phyloP scores from a whole-genome alignment of 1,140 invertebrate genomes.

The Bombus sylvicola region DNA sequence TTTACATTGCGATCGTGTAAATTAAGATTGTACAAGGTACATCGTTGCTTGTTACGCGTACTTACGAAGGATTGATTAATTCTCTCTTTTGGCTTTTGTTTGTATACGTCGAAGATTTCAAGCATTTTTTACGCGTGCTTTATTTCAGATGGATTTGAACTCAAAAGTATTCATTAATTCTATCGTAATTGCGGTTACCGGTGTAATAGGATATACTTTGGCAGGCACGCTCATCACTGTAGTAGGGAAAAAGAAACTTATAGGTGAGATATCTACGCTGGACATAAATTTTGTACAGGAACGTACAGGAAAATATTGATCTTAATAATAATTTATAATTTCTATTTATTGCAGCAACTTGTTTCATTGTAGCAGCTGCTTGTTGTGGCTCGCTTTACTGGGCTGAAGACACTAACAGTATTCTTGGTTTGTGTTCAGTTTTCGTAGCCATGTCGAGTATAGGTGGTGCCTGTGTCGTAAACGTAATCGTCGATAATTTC shows the following conservation, averaged over 20 bases:
- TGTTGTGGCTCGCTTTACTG: constrained; percentile 76
- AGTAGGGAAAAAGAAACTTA: constrained; percentile 76
- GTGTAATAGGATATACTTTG: constrained; percentile 77
- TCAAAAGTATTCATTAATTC: constrained; percentile 79
- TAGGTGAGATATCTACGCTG: constrained; percentile 65
- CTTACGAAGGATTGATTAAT: not conserved
- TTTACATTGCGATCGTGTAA: not conserved
- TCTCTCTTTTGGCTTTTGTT: too few species aligned
- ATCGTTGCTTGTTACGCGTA: not conserved
- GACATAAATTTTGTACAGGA: not conserved
- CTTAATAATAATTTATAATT: not conserved
- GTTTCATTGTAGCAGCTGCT: constrained; percentile 71
- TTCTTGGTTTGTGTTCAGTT: constrained; percentile 74
- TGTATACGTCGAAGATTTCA: not conserved
- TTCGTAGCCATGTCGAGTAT: constrained; percentile 78
- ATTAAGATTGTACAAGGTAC: not conserved
- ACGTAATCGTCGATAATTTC: constrained; percentile 77
- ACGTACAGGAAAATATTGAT: not conserved
- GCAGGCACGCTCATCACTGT: constrained; percentile 78
- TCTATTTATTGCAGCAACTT: constrained; percentile 68
- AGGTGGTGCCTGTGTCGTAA: constrained; percentile 75
- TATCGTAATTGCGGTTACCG: constrained; percentile 78
- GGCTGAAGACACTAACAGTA: constrained; percentile 71
- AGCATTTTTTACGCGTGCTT: not conserved
- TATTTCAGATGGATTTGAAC: constrained; percentile 69